A percentile compares a stretch with the other conserved stretches of the same genome.
phyloP scores from a whole-genome alignment of 2,888 invertebrate species.

The Drosophila longiperda region DNA sequence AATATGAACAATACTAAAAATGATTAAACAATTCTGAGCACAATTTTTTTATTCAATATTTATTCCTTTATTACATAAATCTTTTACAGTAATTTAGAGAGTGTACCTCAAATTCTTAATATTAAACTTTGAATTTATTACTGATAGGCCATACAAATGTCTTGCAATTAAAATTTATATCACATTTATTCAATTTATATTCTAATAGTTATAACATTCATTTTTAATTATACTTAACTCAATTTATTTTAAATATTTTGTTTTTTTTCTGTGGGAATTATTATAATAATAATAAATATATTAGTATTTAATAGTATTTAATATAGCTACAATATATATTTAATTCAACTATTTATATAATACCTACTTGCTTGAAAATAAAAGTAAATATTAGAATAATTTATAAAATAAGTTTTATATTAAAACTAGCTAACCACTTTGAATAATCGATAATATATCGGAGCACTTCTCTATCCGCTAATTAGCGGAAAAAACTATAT shows the following conservation, averaged over 20 bases:
- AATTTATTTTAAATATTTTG: background rate
- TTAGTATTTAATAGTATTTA: background rate
- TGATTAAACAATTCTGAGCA: background rate
- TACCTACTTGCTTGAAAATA: background rate
- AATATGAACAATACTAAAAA: background rate
- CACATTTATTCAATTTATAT: no score
- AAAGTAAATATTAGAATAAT: background rate
- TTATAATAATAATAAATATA: background rate
- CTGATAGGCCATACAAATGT: background rate
- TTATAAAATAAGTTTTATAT: background rate
- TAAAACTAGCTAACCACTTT: background rate
- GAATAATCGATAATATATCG: background rate
- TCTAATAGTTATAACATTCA: no score
- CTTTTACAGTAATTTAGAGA: background rate
- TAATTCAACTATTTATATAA: background rate
- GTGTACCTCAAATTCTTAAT: background rate
- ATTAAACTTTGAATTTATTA: no score
- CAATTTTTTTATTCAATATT: no score
- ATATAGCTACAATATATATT: background rate
- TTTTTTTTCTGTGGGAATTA: background rate
- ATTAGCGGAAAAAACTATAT: background rate
- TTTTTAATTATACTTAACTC: background rate
- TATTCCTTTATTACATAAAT: background rate
- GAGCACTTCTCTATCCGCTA: background rate
- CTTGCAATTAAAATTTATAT: no score